Base-by-base conservation (phyloP, 37 sponge, comb jelly and placozoan species). In the Bolinopsis microptera region DNA sequence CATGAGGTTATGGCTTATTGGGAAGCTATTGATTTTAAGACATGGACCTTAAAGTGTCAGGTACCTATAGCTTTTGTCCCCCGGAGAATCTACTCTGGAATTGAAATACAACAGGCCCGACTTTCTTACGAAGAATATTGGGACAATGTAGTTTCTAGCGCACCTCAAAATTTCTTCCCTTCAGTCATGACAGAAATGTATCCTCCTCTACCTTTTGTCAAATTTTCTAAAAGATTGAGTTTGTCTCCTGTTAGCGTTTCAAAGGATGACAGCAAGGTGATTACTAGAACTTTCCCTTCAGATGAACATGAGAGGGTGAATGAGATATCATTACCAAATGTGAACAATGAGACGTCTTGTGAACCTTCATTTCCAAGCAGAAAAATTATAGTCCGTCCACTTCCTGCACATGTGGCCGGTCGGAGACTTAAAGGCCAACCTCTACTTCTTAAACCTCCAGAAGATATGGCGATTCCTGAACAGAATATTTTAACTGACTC, bases 1-100 rank as follows among this genome's bases (percentile, higher is more conserved):
- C 37, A 77, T 32, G 80, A 77, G 37, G 80, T 77, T 34, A 77
- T 77, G 80, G 35, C 33, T 16, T 32, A 16, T 8, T 77, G 80
- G 80, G 80, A 77, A 77, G 13, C 36, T 13, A 33, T 77, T 3
- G 80, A 77, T 18, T 77, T 77, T 35, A 1, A 31, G 36, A 32
- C 36, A 36, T 77, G 80, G 80, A 48, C 13, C 13, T 48, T 48
- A 13, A 48, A 48, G 61, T 48, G 61, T 13, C n/a, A n/a, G n/a
- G 61, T 48, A 13, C 5, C 13, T 5, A 13, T 18, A 13, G 5
- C 61, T 13, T 13, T 13, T 48, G 61, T 48, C 13, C 5, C 9
- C 13, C 61, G 13, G 61, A 48, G 13, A 48, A 18, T 13, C 13
- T 48, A 18, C 13, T 48, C 61, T 48, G 5, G 9, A 18, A 48